Conservation (phyloP, 2,113 vertebrate genomes). For the Seriola dumerili region DNA sequence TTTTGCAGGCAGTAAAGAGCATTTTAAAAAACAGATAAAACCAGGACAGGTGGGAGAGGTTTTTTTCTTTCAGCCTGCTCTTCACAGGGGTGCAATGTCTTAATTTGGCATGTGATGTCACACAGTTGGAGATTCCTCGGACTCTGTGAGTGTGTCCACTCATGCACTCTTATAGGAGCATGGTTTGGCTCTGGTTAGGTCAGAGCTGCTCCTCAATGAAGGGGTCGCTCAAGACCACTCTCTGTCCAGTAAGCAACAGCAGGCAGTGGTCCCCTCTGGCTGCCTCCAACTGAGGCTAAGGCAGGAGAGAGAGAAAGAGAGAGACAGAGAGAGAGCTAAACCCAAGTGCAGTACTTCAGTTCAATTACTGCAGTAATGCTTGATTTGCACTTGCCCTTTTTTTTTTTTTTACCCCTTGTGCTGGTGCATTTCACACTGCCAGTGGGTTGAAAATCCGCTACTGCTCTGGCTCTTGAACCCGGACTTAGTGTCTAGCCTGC, state of each 20-base stretch:
- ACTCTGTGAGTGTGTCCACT: background rate
- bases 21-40: conserved; percentile 19
- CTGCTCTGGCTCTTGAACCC: conserved; percentile 36
- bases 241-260: conserved; percentile 27
- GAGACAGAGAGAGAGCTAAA: conserved; percentile 18
- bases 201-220: conserved; percentile 24
- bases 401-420: conserved; percentile 30
- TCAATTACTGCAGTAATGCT: conserved; percentile 49
- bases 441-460: conserved; percentile 18
- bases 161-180: background rate
- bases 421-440: conserved; percentile 36
- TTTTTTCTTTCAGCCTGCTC: conserved; percentile 11
- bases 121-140: conserved; percentile 7
- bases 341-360: conserved; percentile 44
- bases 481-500: background rate
- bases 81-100: conserved; percentile 1
- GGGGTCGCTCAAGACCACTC: conserved; percentile 22
- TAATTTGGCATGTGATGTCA: conserved; percentile 19
- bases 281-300: conserved; percentile 18
- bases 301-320: conserved; percentile 2
- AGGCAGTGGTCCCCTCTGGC: conserved; percentile 28
- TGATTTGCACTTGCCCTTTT: conserved; percentile 39
- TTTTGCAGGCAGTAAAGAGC: conserved; percentile 10
- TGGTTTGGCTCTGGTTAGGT: conserved; percentile 21
- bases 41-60: background rate